Base-by-base conservation (phyloP, 2,888 invertebrate species). In the Drosophila multiciliata region DNA sequence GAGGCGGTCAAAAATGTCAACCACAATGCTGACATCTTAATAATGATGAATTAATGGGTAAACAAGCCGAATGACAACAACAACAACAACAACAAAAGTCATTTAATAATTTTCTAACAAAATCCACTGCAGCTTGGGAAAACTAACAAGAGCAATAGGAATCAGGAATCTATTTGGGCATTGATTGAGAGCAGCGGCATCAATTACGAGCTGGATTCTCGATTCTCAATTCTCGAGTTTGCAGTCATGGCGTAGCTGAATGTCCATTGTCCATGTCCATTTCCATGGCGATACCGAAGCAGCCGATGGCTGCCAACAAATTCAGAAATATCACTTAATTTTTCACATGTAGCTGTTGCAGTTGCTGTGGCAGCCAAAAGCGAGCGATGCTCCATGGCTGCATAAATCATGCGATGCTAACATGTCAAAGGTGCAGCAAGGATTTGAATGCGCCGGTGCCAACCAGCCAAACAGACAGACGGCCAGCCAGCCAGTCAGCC, bases 11-110 rank as follows among this genome's bases (percentile, higher is more conserved):
- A 63, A 89, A 90, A 90, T 89, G 91, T 91, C 91, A 91, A 91
- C 90, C 85, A 74, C 86, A 80, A 82, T 79, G 90, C 80, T 91
- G 91, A 91, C 91, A 90, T 87, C 90, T 88, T 91, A 91, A 91
- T 91, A 91, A 91, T 91, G 91, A 91, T 91, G 91, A 90, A 91
- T 91, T 91, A 91, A 91, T 91, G 89, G 88, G 83, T 88, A 90
- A 90, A 90, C 78, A 89, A 84, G 78, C 73, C 78, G 57, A 75
- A 75, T 65, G 82, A 84, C 78, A 87, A 61, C 60, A 55, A 84
- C 78, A 87, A 54, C 60, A 57, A 58, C 59, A 70, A 50, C 71
- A 72, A 63, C 63, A 80, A 61, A 53, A 55, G 64, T 53, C 75
- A 81, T 87, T 89, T 87, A 74, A 87, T 87, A 89, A 89, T 78